These are phyloP conservation scores for Halcyon malimbica DNA, from an alignment of 2,113 vertebrate species.

Conservation along the genomic window DNA sequence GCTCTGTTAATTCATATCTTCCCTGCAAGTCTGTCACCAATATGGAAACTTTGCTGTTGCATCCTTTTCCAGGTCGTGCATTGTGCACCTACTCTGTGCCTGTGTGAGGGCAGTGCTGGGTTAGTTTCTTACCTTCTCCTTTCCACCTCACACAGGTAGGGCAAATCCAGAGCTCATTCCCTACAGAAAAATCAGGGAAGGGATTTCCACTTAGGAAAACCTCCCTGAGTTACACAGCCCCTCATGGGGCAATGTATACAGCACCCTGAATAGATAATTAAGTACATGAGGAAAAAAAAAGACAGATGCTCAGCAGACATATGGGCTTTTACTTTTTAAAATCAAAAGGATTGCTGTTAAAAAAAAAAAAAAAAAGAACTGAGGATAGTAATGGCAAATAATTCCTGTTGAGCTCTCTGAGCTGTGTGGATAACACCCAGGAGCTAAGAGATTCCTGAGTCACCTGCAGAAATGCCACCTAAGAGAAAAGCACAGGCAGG, in stretches of 20 bases:
- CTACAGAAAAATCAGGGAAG: rapidly evolving
- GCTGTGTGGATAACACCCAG: background rate
- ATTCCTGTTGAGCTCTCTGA: background rate
- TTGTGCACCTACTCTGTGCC: background rate
- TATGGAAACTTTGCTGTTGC: background rate
- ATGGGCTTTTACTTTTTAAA: background rate
- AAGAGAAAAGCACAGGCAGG: background rate
- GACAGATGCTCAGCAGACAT: background rate
- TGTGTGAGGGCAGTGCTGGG: background rate
- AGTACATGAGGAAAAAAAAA: background rate
- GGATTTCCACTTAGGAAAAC: background rate
- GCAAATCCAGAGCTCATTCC: background rate
- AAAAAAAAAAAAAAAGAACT: background rate
- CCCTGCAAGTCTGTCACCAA: background rate
- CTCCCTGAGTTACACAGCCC: background rate
- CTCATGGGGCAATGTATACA: background rate
- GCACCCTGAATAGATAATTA: background rate
- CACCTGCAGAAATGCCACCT: background rate
- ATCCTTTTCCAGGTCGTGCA: background rate
- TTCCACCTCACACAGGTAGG: background rate
- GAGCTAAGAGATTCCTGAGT: background rate
- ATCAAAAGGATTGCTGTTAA: background rate
- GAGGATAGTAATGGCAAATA: background rate
- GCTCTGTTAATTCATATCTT: background rate
- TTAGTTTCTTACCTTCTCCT: background rate